Evolutionary conservation across 23 tunicate genomes (phyloP).

Genomic region (Diplosoma virens): DNA sequence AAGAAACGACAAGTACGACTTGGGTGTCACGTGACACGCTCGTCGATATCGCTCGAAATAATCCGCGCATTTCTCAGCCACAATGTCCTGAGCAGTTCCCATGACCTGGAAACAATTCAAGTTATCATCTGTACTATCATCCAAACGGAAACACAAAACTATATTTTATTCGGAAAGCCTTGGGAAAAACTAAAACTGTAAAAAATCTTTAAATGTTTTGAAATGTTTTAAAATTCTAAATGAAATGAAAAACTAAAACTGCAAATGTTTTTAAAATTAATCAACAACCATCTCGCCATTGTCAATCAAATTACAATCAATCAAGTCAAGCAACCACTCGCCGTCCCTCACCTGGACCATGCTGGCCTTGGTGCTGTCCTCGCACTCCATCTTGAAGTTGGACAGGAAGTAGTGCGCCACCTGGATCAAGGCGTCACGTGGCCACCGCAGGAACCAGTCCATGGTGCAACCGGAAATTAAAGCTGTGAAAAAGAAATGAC

Average conservation of each 20-base stretch:
- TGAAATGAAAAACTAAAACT: no score
- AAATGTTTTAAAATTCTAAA: no score
- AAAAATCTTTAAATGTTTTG: no score
- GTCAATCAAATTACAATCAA: background rate
- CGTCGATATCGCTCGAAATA: conserved; percentile 94
- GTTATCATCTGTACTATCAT: no score
- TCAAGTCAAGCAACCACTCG: background rate
- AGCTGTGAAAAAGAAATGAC: conserved; percentile 40
- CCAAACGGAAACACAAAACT: no score
- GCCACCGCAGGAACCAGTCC: conserved; percentile 99
- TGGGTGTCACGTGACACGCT: conserved; percentile 99
- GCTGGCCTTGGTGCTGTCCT: conserved; percentile 67
- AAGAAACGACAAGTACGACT: conserved; percentile 90
- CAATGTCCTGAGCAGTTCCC: conserved; percentile 96
- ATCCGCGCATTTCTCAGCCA: conserved; percentile 93
- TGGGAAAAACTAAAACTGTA: no score
- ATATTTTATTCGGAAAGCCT: no score
- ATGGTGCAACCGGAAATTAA: conserved; percentile 99
- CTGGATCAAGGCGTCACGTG: conserved; percentile 90
- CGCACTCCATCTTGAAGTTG: conserved; percentile 82
- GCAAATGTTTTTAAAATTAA: no score
- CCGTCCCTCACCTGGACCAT: conserved; percentile 96
- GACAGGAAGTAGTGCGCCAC: conserved; percentile 89
- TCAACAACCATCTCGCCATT: no score
- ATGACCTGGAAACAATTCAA: conserved; percentile 83